Evolutionary conservation across 23 tunicate species (phyloP).

Genomic region (Styela plicata): DNA sequence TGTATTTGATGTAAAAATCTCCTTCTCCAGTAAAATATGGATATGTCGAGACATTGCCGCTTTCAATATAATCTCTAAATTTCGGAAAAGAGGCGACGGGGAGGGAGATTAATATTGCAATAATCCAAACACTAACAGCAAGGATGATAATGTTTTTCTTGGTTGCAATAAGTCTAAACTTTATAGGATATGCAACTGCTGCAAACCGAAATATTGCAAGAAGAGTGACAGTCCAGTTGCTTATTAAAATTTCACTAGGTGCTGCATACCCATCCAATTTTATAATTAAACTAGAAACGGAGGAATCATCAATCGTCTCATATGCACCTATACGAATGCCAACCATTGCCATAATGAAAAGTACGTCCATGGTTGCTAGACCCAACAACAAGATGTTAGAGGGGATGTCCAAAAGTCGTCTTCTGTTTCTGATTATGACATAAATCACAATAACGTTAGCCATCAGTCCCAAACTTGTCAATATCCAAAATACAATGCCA

Average conservation of each 20-base stretch:
- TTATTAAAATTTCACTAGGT: background rate
- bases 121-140: background rate
- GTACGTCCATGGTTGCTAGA: background rate
- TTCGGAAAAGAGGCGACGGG: background rate
- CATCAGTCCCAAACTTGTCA: background rate
- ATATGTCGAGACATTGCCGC: no score
- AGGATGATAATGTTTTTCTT: background rate
- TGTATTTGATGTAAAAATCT: background rate
- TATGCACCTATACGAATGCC: background rate
- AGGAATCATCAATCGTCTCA: background rate
- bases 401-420: background rate
- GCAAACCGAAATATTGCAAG: background rate
- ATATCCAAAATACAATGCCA: background rate
- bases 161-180: background rate
- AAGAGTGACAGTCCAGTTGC: background rate
- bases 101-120: background rate
- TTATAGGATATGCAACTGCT: background rate
- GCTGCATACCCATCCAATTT: no score
- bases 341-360: background rate
- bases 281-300: background rate
- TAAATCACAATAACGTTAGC: background rate
- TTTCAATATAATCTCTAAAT: no score
- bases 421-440: background rate
- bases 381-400: background rate
- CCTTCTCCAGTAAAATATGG: background rate